These are phyloP conservation scores for Lepus townsendii DNA, from an alignment of 2,797 vertebrate genomes.

Conservation along the genomic window DNA sequence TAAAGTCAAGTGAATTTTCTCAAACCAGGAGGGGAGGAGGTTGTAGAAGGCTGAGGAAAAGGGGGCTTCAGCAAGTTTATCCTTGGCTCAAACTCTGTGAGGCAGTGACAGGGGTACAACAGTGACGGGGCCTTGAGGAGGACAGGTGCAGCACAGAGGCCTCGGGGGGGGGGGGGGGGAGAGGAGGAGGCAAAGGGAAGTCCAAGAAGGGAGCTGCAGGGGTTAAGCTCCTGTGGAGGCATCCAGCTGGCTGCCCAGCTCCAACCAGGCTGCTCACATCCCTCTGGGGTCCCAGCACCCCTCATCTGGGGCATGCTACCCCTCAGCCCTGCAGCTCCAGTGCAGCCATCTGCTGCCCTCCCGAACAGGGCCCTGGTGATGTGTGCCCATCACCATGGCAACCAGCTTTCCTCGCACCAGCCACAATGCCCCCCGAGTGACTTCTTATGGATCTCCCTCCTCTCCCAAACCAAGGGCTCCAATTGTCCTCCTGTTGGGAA, in stretches of 20 bases:
- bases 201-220: background rate
- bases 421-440: background rate
- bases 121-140: background rate
- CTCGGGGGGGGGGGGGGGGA: background rate
- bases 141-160: background rate
- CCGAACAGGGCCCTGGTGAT: slow-evolving; percentile 48
- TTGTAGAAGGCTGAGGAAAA: background rate
- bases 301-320: background rate
- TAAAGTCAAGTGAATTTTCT: background rate
- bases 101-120: background rate
- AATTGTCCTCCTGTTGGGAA: background rate
- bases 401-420: slow-evolving; percentile 69
- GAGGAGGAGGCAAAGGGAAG: background rate
- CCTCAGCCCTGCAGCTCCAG: slow-evolving; percentile 12
- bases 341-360: slow-evolving; percentile 67
- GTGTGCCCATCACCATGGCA: slow-evolving; percentile 66
- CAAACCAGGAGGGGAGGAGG: background rate
- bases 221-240: background rate
- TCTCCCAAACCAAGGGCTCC: slow-evolving; percentile 22
- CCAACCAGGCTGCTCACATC: background rate
- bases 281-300: background rate
- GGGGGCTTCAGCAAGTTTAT: background rate
- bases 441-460: slow-evolving; percentile 35
- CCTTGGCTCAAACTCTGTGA: background rate
- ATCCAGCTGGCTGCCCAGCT: background rate